Percentiles rank a stretch among this genome's conserved stretches.
These are phyloP conservation scores for Andricus grossulariae DNA, from an alignment of 1,140 invertebrate genomes.

Conservation along the genomic window DNA sequence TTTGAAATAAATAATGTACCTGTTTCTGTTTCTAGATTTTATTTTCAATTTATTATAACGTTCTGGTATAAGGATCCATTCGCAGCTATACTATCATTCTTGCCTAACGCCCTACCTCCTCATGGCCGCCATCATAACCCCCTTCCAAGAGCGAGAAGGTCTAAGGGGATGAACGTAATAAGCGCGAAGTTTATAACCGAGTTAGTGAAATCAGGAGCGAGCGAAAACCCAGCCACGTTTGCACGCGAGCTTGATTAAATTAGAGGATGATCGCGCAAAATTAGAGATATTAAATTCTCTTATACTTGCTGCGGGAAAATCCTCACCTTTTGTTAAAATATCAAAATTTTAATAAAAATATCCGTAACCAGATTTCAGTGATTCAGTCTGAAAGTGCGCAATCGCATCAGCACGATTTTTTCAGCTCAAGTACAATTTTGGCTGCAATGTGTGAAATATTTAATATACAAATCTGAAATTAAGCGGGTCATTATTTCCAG, in stretches of 20 bases:
- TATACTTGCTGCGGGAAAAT: not conserved
- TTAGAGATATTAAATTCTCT: conserved; percentile 72
- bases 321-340: not conserved
- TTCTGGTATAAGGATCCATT: conserved; percentile 10
- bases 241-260: conserved; percentile 67
- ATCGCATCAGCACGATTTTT: no score
- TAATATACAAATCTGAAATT: no score
- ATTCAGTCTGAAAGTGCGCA: no score
- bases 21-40: not conserved
- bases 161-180: conserved; percentile 60
- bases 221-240: conserved; percentile 44
- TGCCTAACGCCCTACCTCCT: conserved; percentile 58
- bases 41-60: not conserved
- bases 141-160: conserved; percentile 32
- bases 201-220: conserved; percentile 66
- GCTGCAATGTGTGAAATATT: no score
- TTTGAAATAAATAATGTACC: not conserved
- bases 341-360: not conserved
- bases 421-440: no score
- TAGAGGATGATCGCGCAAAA: conserved; percentile 70
- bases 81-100: conserved; percentile 46
- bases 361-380: no score
- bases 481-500: no score
- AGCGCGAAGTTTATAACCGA: conserved; percentile 71
- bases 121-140: conserved; percentile 67